Evolutionary conservation across 2,797 vertebrate genomes (phyloP).

Genomic region (Epinephelus coioides): DNA sequence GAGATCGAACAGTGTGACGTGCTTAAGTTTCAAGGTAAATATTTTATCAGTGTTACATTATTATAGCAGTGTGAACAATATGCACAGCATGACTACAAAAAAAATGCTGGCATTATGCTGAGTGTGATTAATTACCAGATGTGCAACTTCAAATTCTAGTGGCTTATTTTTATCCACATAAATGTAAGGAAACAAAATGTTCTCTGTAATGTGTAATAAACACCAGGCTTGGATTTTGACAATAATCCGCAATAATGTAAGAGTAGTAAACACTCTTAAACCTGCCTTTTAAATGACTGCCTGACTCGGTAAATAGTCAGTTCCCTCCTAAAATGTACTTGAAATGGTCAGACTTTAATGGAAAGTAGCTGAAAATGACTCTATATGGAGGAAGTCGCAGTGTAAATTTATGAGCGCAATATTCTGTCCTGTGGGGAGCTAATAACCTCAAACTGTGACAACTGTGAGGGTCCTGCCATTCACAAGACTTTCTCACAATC

Average conservation of each 20-base stretch:
- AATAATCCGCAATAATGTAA: neutral
- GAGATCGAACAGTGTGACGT: too few relatives aligned
- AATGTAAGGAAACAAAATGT: slow-evolving; percentile 1
- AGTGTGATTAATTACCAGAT: slow-evolving; percentile 6
- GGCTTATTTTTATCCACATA: neutral
- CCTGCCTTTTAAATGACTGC: neutral
- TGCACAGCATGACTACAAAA: neutral
- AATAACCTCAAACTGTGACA: slow-evolving; percentile 7
- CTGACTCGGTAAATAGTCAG: neutral
- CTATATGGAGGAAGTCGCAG: neutral
- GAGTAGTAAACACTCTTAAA: neutral
- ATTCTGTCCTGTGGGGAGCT: neutral
- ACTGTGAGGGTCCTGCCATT: neutral
- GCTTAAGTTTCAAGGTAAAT: neutral
- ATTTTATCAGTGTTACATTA: neutral
- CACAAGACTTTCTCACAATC: neutral
- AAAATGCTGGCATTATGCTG: neutral
- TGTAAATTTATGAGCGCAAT: neutral
- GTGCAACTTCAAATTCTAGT: neutral
- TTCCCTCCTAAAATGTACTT: neutral
- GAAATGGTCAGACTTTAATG: neutral
- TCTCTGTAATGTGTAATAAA: slow-evolving; percentile 8
- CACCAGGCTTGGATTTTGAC: slow-evolving; percentile 7
- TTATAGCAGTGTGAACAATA: too few relatives aligned
- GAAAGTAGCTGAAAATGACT: slow-evolving; percentile 7